phyloP scores from a whole-genome alignment of 2,888 invertebrate genomes.

The Athalia circularis region DNA sequence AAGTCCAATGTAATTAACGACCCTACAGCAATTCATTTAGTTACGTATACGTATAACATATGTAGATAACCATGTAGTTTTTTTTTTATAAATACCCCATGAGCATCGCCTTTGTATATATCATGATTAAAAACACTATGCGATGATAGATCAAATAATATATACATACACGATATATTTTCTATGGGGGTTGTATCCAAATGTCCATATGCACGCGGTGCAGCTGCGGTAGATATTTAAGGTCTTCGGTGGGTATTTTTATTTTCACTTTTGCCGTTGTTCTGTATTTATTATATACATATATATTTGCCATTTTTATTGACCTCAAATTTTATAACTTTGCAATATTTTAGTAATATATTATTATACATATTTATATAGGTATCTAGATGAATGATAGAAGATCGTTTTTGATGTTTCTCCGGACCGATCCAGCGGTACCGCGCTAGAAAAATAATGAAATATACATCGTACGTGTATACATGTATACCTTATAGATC shows the following conservation, averaged over 20 bases:
- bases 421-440: background rate
- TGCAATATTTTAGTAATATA: background rate
- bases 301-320: background rate
- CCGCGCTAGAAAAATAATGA: background rate
- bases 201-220: too few relatives aligned
- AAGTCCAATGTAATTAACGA: slow-evolving; percentile 33
- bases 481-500: background rate
- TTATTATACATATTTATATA: background rate
- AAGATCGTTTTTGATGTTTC: too few relatives aligned
- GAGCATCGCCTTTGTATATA: too few relatives aligned
- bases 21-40: background rate
- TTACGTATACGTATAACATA: too few relatives aligned
- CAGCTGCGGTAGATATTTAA: too few relatives aligned
- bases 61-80: too few relatives aligned
- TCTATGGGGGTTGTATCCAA: too few relatives aligned
- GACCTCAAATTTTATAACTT: background rate
- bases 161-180: too few relatives aligned
- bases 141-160: too few relatives aligned
- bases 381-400: background rate
- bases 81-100: too few relatives aligned
- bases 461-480: slow-evolving; percentile 22
- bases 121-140: too few relatives aligned
- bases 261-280: background rate
- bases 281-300: slow-evolving; percentile 9
- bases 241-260: background rate